Conservation (phyloP, 2,888 invertebrate genomes). For the Clistopyga incitator region DNA sequence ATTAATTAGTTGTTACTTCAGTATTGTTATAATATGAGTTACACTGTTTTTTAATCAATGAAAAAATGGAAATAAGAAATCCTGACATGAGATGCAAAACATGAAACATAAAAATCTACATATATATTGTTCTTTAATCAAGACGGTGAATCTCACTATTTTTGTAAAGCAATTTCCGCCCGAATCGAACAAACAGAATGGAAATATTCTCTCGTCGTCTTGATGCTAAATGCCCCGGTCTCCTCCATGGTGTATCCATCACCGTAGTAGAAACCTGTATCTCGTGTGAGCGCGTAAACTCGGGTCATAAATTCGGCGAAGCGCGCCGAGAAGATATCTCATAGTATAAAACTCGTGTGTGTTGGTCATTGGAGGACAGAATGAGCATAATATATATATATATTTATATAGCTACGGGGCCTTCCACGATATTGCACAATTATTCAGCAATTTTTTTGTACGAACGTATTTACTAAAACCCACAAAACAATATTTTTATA, state of each 20-base stretch:
- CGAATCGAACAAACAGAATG: not conserved
- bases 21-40: no score
- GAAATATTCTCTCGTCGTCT: not conserved
- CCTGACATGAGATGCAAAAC: not conserved
- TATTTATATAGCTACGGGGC: not conserved
- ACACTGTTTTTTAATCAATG: not conserved
- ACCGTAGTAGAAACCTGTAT: conserved; percentile 2
- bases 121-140: not conserved
- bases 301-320: conserved; percentile 59
- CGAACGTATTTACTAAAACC: no score
- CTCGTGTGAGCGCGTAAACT: conserved; percentile 44
- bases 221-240: not conserved
- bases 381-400: not conserved
- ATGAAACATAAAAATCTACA: not conserved
- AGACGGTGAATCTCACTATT: not conserved
- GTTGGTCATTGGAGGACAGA: conserved; percentile 8
- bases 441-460: no score
- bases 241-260: not conserved
- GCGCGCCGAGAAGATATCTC: conserved; percentile 43
- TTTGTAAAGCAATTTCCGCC: not conserved
- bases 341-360: conserved; percentile 4
- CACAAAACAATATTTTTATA: no score
- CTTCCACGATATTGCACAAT: no score
- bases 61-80: not conserved
- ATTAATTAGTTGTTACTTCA: no score